Percentiles rank a stretch among this genome's conserved stretches.
Conservation (phyloP, 2,113 vertebrate genomes). For the Alaudala cheleensis region DNA sequence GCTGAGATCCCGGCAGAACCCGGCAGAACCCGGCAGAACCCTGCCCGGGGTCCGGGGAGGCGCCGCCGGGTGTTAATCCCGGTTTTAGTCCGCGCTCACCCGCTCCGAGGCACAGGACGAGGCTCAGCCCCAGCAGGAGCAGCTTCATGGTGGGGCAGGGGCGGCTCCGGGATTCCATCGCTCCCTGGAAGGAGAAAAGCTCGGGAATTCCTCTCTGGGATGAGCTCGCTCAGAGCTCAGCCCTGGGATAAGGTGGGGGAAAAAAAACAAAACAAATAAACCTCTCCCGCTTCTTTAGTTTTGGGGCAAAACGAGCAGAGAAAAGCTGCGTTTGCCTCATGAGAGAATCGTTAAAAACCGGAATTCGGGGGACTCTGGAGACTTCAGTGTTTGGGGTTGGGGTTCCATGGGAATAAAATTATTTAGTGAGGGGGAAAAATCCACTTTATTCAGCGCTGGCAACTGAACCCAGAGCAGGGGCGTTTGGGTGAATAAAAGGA, state of each 20-base stretch:
- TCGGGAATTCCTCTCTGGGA: background rate
- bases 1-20: no score
- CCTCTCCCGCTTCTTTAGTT: rapidly evolving
- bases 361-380: background rate
- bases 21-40: no score
- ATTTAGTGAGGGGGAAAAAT: no score
- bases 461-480: rapidly evolving
- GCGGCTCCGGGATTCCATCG: background rate
- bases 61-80: no score
- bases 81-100: background rate
- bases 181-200: rapidly evolving
- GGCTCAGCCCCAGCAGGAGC: background rate
- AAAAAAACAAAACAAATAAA: no score
- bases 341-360: background rate
- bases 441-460: rapidly evolving
- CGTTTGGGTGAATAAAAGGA: background rate
- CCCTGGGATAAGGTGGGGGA: rapidly evolving
- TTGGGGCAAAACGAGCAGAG: rapidly evolving
- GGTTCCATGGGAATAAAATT: background rate
- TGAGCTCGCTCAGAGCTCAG: rapidly evolving
- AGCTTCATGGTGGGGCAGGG: background rate
- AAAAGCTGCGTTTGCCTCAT: rapidly evolving
- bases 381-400: rapidly evolving
- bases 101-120: rapidly evolving
- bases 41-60: no score